Percentiles rank a stretch among this genome's conserved stretches.
phyloP scores from a whole-genome alignment of 2,888 invertebrate species.

The Ametastegia equiseti region DNA sequence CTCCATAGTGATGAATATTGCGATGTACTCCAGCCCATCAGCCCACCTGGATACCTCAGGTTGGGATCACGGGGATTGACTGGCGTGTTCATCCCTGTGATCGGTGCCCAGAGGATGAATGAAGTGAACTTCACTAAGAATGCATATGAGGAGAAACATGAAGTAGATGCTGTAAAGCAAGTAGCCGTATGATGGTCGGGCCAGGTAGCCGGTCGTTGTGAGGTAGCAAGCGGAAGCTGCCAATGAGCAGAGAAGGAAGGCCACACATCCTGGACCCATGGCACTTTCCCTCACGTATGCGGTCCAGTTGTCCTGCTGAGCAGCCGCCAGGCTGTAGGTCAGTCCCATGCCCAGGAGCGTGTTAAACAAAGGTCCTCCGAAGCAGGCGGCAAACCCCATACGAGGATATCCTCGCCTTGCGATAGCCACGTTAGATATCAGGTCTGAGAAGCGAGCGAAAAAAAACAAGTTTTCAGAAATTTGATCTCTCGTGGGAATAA shows the following conservation, averaged over 20 bases:
- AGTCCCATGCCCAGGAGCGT: conserved; percentile 75
- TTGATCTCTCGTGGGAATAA: background rate
- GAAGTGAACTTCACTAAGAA: conserved; percentile 76
- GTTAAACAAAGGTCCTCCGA: conserved; percentile 83
- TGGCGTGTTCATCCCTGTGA: conserved; percentile 59
- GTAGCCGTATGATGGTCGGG: conserved; percentile 76
- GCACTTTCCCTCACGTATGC: conserved; percentile 72
- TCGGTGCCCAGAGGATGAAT: conserved; percentile 73
- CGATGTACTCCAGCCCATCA: background rate
- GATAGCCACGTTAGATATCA: conserved; percentile 80
- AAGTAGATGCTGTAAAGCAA: conserved; percentile 76
- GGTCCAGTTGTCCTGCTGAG: conserved; percentile 53
- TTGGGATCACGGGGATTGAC: no score
- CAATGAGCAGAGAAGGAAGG: conserved; percentile 76
- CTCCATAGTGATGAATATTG: background rate
- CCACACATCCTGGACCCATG: conserved; percentile 74
- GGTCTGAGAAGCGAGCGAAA: conserved; percentile 72
- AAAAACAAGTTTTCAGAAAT: background rate
- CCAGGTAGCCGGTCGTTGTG: conserved; percentile 75
- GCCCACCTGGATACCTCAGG: background rate
- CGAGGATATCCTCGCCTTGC: conserved; percentile 81
- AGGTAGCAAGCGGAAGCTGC: conserved; percentile 75
- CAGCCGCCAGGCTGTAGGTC: conserved; percentile 69
- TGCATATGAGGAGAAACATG: conserved; percentile 76
- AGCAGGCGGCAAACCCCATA: conserved; percentile 84